Percentiles rank a stretch among this genome's conserved stretches.
Conservation (phyloP, 2,797 vertebrate genomes). For the Argyrosomus regius region DNA sequence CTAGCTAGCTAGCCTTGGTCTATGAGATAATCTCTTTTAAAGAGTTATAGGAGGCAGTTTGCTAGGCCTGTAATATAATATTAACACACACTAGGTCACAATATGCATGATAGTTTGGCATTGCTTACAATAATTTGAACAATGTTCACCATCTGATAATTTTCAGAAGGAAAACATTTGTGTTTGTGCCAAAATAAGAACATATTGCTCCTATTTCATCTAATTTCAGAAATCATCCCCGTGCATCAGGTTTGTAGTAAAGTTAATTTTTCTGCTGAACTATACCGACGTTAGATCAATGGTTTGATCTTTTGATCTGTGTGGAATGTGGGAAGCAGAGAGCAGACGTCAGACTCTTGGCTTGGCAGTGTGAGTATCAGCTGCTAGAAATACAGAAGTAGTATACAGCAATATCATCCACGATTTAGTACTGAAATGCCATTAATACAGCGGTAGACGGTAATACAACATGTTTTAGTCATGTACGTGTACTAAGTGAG, state of each 20-base stretch:
- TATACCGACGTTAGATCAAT: constrained; percentile 25
- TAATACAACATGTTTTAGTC: constrained; percentile 28
- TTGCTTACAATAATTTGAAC: neutral
- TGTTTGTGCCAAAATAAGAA: constrained; percentile 21
- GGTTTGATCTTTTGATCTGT: constrained; percentile 43
- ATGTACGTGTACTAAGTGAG: constrained; percentile 21
- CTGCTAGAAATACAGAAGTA: constrained; percentile 63
- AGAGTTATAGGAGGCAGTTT: constrained; percentile 50
- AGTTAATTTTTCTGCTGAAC: constrained; percentile 37
- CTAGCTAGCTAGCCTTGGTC: constrained; percentile 22
- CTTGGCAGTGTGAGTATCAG: constrained; percentile 80
- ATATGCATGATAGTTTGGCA: constrained; percentile 27
- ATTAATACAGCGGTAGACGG: constrained; percentile 31
- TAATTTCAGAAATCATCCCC: neutral
- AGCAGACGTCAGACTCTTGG: constrained; percentile 70
- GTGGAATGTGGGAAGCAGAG: constrained; percentile 79
- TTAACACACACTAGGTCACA: constrained; percentile 24
- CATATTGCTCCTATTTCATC: neutral
- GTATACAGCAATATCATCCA: constrained; percentile 51
- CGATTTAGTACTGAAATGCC: constrained; percentile 44
- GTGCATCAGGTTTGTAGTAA: constrained; percentile 9
- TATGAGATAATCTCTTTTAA: constrained; percentile 16
- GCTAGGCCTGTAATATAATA: constrained; percentile 21
- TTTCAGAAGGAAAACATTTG: neutral
- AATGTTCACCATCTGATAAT: constrained; percentile 15